phyloP scores from a whole-genome alignment of 2,113 vertebrate species.

The Petroica traversi region DNA sequence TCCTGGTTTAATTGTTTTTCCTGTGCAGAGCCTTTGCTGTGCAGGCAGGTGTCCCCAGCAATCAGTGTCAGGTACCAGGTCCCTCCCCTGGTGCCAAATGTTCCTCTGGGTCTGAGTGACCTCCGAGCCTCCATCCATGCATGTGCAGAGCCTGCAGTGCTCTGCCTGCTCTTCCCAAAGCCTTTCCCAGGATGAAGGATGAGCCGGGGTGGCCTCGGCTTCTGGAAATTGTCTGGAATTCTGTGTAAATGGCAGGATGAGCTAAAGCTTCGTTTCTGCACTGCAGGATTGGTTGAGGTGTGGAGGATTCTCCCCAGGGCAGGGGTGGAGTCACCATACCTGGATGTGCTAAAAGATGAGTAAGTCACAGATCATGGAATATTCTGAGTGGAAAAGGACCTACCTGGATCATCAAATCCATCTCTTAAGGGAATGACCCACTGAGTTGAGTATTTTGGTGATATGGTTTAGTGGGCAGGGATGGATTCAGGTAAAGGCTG shows the following conservation, averaged over 20 bases:
- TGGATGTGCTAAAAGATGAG: not conserved
- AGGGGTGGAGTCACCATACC: not conserved
- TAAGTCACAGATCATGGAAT: not conserved
- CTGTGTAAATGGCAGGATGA: not conserved
- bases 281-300: not conserved
- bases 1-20: not conserved
- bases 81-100: not conserved
- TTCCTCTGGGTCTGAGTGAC: not conserved
- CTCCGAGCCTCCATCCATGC: accelerated
- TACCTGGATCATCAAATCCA: not conserved
- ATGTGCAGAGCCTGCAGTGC: not conserved
- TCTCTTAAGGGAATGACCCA: accelerated
- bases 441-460: not conserved
- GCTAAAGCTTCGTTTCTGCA: not conserved
- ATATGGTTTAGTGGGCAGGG: not conserved
- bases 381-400: not conserved
- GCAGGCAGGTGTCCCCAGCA: not conserved
- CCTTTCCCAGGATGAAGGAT: accelerated
- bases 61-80: not conserved
- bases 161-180: not conserved
- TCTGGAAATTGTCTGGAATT: not conserved
- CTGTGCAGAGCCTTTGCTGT: not conserved
- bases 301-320: not conserved
- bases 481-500: not conserved
- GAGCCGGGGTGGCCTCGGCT: not conserved